Conservation (phyloP, 1,140 invertebrate genomes). For the Sitobion miscanthi region DNA sequence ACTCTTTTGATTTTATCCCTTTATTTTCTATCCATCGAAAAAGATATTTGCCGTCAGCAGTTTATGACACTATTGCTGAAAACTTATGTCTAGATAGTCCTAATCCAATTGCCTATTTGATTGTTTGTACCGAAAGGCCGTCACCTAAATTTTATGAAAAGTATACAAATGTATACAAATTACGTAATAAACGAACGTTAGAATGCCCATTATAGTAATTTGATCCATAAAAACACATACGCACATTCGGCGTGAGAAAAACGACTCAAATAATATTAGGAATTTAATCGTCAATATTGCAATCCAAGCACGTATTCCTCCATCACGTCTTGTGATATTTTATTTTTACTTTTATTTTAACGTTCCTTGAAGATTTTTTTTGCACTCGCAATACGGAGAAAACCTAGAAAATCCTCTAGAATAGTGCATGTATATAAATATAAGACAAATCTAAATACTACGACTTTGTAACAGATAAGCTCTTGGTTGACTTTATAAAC, state of each 20-base stretch:
- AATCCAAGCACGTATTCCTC: neutral
- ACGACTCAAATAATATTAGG: neutral
- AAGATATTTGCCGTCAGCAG: neutral
- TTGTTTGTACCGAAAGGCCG: neutral
- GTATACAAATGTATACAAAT: neutral
- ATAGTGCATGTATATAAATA: neutral
- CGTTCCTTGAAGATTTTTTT: neutral
- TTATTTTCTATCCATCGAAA: neutral
- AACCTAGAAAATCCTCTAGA: neutral
- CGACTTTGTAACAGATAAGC: conserved; percentile 22
- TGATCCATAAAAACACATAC: neutral
- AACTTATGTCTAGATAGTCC: neutral
- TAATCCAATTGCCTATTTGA: neutral
- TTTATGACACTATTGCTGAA: neutral
- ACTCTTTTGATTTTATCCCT: neutral
- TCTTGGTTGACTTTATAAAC: neutral
- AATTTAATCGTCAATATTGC: neutral
- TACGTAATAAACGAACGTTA: neutral
- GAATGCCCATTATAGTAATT: neutral
- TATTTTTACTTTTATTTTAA: neutral
- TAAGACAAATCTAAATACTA: neutral
- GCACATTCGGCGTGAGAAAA: neutral
- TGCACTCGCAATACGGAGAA: neutral
- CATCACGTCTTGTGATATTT: neutral
- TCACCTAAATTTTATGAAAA: neutral